Percentiles rank a stretch among this genome's conserved stretches.
Evolutionary conservation across 2,888 invertebrate genomes (phyloP).

Genomic region (Oscheius onirici): DNA sequence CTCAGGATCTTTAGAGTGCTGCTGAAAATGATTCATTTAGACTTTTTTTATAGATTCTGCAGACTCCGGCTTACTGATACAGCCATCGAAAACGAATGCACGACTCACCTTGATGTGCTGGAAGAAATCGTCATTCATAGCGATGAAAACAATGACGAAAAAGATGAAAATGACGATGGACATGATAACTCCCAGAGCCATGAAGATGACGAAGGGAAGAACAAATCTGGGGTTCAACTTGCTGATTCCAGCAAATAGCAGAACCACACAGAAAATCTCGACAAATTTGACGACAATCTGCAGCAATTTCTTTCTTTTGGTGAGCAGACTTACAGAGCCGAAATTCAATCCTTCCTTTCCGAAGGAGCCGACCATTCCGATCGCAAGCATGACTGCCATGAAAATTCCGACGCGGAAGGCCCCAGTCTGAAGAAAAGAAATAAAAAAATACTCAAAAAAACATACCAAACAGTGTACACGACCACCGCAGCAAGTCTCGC

Average conservation of each 20-base stretch:
- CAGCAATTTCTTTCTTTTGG: neutral
- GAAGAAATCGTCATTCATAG: neutral
- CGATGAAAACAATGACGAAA: neutral
- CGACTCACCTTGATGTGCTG: neutral
- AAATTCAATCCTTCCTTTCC: neutral
- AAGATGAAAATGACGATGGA: neutral
- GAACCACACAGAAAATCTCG: neutral
- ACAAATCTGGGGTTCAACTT: neutral
- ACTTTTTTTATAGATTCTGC: too few relatives aligned
- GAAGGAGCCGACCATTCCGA: neutral
- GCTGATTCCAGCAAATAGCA: slow-evolving; percentile 6
- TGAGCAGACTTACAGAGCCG: neutral
- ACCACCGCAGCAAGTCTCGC: slow-evolving; percentile 17
- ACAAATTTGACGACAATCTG: neutral
- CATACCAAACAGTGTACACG: neutral
- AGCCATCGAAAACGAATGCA: neutral
- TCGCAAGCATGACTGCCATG: neutral
- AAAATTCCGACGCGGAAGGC: neutral
- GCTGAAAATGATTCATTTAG: neutral
- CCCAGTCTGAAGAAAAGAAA: neutral
- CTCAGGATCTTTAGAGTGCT: neutral
- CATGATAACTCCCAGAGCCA: neutral
- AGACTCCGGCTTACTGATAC: neutral
- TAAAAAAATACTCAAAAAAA: neutral
- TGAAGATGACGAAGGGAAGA: slow-evolving; percentile 12